Percentiles rank a stretch among this genome's conserved stretches.
phyloP scores from a whole-genome alignment of 2,797 vertebrate genomes.

The Calcarius lapponicus region DNA sequence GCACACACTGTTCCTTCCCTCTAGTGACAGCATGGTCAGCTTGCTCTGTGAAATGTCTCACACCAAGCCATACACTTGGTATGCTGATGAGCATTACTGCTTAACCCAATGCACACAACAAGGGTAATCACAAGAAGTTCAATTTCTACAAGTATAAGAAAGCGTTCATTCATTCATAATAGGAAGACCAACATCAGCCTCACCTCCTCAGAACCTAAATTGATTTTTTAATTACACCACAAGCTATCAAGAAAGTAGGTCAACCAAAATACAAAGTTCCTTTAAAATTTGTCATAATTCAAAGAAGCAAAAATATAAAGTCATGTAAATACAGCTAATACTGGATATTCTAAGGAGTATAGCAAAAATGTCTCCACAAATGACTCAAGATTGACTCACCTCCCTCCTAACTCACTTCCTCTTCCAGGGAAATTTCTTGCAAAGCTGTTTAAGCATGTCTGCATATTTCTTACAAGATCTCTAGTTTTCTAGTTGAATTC shows the following conservation, averaged over 20 bases:
- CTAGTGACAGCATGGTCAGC: background rate
- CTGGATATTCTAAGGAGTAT: background rate
- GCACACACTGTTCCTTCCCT: rapidly evolving
- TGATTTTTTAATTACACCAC: background rate
- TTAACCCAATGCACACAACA: background rate
- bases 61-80: background rate
- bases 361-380: background rate
- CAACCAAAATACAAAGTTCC: background rate
- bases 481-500: background rate
- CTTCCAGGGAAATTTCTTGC: background rate
- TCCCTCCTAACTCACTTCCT: background rate
- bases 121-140: background rate
- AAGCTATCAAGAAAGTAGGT: background rate
- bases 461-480: background rate
- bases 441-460: background rate
- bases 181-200: background rate
- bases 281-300: background rate
- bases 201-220: background rate
- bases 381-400: background rate
- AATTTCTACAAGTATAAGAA: background rate
- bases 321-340: background rate
- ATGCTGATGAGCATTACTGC: background rate
- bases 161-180: background rate
- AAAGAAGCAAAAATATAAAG: background rate
- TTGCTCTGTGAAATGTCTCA: background rate